Evolutionary conservation across 2,888 invertebrate species (phyloP), one percentile per base, ranked within the genome.

Genomic region (Ryuthela nishihirai): DNA sequence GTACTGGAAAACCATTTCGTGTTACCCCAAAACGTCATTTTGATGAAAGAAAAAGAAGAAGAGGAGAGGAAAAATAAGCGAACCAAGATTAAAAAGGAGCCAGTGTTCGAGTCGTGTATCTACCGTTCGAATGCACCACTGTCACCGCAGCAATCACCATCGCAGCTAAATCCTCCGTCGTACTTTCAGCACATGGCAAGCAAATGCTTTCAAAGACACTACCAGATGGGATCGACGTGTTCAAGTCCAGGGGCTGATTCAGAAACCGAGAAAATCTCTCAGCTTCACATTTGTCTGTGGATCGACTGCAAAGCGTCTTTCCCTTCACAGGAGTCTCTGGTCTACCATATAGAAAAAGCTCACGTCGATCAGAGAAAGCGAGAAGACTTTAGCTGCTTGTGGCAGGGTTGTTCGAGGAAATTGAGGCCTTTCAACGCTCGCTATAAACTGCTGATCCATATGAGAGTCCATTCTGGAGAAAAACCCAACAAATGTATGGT

Each of bases 401-500:
- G 97, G 97, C 78, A 83, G 52, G 88, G 89, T 12, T 98, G 98
- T 74, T 87, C 89, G 0, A 78, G 94, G 49, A 82, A 87, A 64
- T 83, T 85, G 17, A 83, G 92, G 52, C 94, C 95, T 0, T 98
- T 98, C 78, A 97, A 98, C 76, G 98, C 98, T 0, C 82, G 97
- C 66, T 99, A 99, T 79, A 99, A 98, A 75, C 79, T 99, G 34
- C 83, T 97, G 29, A 98, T 89, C 45, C 95, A 97, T 72, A 94
- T 98, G 92, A 78, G 98, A 17, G 88, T 97, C 0, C 99, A 99
- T 74, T 95, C 94, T 20, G 97, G 98, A 4, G 97, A 99, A 72
- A 98, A 98, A 73, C 98, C 98, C 0, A 95, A 98, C 75, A 87
- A 90, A 75, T 99, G 98, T 76, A 88, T 89, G 76, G 97, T 98